Base-by-base conservation (phyloP, 2,888 invertebrate species). In the Drosophila paranaensis region DNA sequence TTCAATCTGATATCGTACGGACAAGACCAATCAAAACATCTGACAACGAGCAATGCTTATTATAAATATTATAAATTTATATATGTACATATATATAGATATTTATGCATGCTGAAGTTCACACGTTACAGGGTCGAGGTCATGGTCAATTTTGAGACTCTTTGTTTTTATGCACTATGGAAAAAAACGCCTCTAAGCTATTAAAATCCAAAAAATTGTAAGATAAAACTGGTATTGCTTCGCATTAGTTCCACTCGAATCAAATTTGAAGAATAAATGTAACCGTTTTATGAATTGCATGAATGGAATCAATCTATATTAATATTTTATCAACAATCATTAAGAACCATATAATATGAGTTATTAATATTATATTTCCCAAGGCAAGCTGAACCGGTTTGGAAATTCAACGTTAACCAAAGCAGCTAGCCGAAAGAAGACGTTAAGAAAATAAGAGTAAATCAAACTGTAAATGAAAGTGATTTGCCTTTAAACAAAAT, bases 41-140 rank as follows among this genome's bases (percentile, higher is more conserved):
- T 37, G 13, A 33, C 51, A 60, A 48, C 39, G 14, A 30, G 61
- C 60, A 60, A 63, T 60, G 58, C 67, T 64, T 39, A 60, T 55
- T 60, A 67, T 39, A 30, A 1, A 68, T 42, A 60, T 55, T 56
- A 67, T 39, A 30, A 0, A 10, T 27, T 2, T 30, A 14, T 14
- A n/a, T 30, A 2, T 6, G 13, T 35, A n/a, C n/a, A 25, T 33
- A 33, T 20, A 33, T 9, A n/a, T n/a, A 33, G 9, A n/a, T 33
- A 20, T n/a, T 20, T 40, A 68, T 57, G 35, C 27, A 68, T 45
- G 39, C 25, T n/a, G 51, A 50, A 63, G 77, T 81, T 87, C 78
- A 74, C 69, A 81, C 60, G 64, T 13, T 74, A 56, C 89, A 89
- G 83, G 80, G 82, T 88, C 88, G 70, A 69, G 82, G 83, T 67